A percentile compares a stretch with the other conserved stretches of the same genome.
Evolutionary conservation across 2,888 invertebrate genomes (phyloP).

Genomic region (Gonocerus acuteangulatus): DNA sequence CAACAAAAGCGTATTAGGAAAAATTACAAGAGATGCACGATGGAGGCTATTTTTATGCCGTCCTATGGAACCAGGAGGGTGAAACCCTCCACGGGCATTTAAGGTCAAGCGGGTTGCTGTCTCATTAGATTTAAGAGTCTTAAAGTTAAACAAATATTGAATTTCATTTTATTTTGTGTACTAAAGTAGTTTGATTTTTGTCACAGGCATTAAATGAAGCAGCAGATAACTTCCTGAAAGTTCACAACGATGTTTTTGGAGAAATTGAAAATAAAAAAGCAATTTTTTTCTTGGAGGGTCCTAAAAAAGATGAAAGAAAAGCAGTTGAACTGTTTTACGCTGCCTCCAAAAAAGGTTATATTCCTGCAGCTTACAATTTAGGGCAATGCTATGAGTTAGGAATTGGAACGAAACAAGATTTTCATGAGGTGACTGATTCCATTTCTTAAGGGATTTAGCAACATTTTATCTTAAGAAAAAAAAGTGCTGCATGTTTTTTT

Average conservation of each 20-base stretch:
- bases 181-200: too few species aligned
- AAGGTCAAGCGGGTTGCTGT: too few species aligned
- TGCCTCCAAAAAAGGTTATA: conserved; percentile 52
- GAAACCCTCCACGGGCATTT: too few species aligned
- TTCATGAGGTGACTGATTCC: conserved; percentile 51
- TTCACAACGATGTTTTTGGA: conserved; percentile 50
- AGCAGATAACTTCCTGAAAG: conserved; percentile 38
- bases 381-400: conserved; percentile 63
- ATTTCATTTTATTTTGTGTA: too few species aligned
- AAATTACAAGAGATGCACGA: too few species aligned
- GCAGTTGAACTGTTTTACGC: conserved; percentile 50
- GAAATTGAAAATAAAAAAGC: conserved; percentile 56
- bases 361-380: conserved; percentile 58
- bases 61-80: too few species aligned
- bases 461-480: neutral
- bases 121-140: too few species aligned
- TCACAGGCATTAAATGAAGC: conserved; percentile 39
- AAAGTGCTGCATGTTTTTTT: too few species aligned
- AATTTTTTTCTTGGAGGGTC: conserved; percentile 52
- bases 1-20: too few species aligned
- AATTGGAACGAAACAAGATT: conserved; percentile 53
- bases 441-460: neutral
- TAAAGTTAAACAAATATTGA: too few species aligned
- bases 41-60: too few species aligned
- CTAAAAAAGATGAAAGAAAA: conserved; percentile 47